These are phyloP conservation scores for Scylla paramamosain DNA, from an alignment of 1,140 invertebrate species.

Conservation along the genomic window DNA sequence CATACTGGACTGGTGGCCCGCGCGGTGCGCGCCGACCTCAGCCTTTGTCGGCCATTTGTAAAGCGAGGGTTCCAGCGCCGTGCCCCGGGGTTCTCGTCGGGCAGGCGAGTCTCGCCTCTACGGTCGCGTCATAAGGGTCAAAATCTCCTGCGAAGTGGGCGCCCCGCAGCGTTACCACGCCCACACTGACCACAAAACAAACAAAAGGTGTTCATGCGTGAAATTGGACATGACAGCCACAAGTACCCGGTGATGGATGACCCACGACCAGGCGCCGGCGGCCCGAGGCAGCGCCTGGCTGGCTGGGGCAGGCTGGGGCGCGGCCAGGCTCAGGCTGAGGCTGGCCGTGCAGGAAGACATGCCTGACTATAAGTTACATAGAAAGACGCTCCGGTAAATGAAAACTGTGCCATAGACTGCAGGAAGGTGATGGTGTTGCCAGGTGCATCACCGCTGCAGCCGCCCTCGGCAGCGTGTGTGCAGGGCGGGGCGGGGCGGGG, in stretches of 20 bases:
- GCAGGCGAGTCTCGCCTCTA: slow-evolving; percentile 25
- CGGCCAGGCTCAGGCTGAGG: background rate
- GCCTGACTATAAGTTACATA: too few relatives aligned
- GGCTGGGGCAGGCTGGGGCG: background rate
- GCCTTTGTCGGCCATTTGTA: too few relatives aligned
- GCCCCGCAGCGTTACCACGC: slow-evolving; percentile 34
- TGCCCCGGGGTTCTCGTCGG: background rate
- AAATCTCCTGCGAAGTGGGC: background rate
- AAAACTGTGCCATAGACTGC: too few relatives aligned
- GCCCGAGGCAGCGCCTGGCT: background rate
- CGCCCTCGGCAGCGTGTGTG: background rate
- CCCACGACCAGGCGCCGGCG: background rate
- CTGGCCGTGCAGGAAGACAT: background rate
- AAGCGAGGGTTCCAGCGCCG: background rate
- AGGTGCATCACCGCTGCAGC: background rate
- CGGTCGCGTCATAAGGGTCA: slow-evolving; percentile 29
- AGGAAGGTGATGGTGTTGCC: too few relatives aligned
- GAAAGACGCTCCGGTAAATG: too few relatives aligned
- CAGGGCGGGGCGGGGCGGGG: background rate
- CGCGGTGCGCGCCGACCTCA: too few relatives aligned
- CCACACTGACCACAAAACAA: slow-evolving; percentile 35
- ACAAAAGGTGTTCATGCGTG: slow-evolving; percentile 52
- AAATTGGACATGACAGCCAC: slow-evolving; percentile 33
- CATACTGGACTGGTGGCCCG: background rate
- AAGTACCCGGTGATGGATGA: slow-evolving; percentile 8